These are phyloP conservation scores for Strigops habroptila DNA, from an alignment of 2,113 vertebrate species.

Conservation along the genomic window DNA sequence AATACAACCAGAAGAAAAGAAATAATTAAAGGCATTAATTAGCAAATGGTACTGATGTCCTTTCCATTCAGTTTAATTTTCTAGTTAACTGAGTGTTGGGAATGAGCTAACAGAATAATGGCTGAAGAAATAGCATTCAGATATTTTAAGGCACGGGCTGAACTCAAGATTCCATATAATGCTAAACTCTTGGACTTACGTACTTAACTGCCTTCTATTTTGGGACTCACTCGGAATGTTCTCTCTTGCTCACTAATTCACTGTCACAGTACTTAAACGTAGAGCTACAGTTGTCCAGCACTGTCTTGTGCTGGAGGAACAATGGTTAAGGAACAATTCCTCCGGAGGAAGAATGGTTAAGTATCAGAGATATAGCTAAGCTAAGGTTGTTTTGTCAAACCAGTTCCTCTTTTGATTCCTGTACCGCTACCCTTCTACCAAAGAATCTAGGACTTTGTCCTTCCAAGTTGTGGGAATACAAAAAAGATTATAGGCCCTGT, in stretches of 20 bases:
- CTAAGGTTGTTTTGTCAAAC: not conserved
- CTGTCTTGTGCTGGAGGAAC: not conserved
- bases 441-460: not conserved
- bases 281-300: not conserved
- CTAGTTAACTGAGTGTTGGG: not conserved
- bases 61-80: not conserved
- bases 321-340: not conserved
- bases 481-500: not conserved
- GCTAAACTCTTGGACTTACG: not conserved
- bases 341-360: not conserved
- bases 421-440: not conserved
- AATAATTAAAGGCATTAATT: not conserved
- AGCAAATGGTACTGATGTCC: not conserved
- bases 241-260: not conserved
- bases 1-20: not conserved
- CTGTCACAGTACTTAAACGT: not conserved
- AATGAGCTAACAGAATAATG: not conserved
- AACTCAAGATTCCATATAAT: constrained; percentile 9
- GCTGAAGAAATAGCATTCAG: not conserved
- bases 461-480: not conserved
- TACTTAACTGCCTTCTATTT: constrained; percentile 11
- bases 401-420: not conserved
- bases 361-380: not conserved
- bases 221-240: not conserved
- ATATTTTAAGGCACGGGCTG: not conserved